phyloP scores from a whole-genome alignment of 1,140 invertebrate species.

The Panulirus ornatus region DNA sequence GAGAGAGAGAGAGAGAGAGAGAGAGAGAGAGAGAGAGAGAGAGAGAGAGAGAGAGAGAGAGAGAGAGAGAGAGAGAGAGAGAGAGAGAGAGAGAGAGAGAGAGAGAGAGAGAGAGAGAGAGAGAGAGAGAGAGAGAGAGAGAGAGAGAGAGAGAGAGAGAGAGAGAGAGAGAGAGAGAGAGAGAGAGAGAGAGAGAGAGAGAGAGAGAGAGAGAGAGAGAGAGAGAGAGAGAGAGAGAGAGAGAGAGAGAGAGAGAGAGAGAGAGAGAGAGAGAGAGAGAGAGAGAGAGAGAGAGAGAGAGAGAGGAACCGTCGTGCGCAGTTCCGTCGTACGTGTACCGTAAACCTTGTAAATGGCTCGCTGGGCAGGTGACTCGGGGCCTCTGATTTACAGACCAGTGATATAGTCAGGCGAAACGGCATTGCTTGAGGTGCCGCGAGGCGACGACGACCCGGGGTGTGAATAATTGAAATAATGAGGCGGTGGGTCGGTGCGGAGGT shows the following conservation, averaged over 20 bases:
- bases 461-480: no score
- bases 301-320: neutral
- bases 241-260: conserved; percentile 23
- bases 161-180: conserved; percentile 2
- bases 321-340: no score
- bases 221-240: conserved; percentile 30
- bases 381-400: no score
- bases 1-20: conserved; percentile 28
- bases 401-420: no score
- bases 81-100: conserved; percentile 17
- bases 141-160: neutral
- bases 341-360: no score
- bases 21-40: conserved; percentile 31
- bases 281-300: conserved; percentile 29
- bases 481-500: no score
- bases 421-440: no score
- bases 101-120: conserved; percentile 17
- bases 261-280: conserved; percentile 26
- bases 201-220: neutral
- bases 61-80: conserved; percentile 17
- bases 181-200: neutral
- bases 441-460: no score
- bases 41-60: conserved; percentile 24
- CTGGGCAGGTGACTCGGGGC: no score
- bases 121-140: neutral